Base-by-base conservation (phyloP, 2,113 vertebrate genomes). In the Aphyosemion australe region DNA sequence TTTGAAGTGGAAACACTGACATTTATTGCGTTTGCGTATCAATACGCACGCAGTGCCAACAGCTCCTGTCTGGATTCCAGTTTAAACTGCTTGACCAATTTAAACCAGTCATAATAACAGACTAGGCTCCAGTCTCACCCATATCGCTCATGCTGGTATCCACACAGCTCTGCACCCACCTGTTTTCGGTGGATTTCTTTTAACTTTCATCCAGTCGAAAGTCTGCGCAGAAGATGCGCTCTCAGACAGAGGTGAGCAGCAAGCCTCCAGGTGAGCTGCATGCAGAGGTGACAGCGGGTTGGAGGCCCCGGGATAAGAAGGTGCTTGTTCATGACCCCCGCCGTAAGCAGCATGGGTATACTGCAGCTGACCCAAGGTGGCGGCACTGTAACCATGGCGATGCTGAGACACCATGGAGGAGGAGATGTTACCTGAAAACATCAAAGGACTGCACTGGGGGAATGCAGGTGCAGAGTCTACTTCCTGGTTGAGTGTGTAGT, bases 181-280 rank as follows among this genome's bases (percentile, higher is more conserved):
- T 94, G 96, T 99, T 90, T 99, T 99, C 46, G 97, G 97, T 61
- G 97, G 97, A 48, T 99, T 99, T 87, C 97, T 93, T 89, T 98
- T 99, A 34, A 99, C 97, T 92, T 97, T 99, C 97, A 99, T 99
- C 97, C 97, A 99, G 92, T 98, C 97, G 88, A 99, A 99, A 51
- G 97, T 99, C 82, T 98, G 97, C 6, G 95, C 92, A 51, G 94
- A 92, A 53, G 95, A 89, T 14, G 93, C 92, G 7, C 93, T 91
- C 61, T 98, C 97, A 9, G 94, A 88, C 51, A 95, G 84, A 47
- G 97, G 96, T n/a, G 96, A 96, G 54, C 93, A 95, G 74, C 95
- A 93, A 46, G 91, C 89, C 70, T 96, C 95, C 80, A 94, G 92
- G 82, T 95, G 96, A 52, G 87, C 91, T 32, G 91, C 88, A 69